These are phyloP conservation scores for Limanda limanda DNA, from an alignment of 2,113 vertebrate genomes.

Conservation along the genomic window DNA sequence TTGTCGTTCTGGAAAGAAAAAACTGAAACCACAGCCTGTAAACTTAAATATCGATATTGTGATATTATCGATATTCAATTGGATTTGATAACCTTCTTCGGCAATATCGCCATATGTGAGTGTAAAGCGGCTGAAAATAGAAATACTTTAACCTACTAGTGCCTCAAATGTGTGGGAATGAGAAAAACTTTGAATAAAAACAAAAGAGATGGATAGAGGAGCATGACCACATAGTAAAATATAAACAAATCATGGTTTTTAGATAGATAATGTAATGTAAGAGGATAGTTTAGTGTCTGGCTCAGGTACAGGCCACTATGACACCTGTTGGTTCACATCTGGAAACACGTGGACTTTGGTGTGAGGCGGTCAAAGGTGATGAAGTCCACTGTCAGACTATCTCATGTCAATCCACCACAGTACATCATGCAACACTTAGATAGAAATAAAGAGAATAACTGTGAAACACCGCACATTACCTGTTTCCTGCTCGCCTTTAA, in stretches of 20 bases:
- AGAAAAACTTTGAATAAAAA: too few relatives aligned
- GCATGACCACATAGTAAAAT: too few relatives aligned
- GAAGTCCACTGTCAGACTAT: not conserved
- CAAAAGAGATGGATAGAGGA: too few relatives aligned
- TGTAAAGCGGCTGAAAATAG: not conserved
- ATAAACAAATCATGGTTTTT: not conserved
- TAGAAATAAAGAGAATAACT: fast-evolving
- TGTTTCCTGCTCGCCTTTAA: slow-evolving; percentile 49
- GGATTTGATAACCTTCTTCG: too few relatives aligned
- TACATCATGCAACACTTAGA: not conserved
- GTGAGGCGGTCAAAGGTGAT: not conserved
- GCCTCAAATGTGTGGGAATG: too few relatives aligned
- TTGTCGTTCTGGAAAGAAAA: too few relatives aligned
- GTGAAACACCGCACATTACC: slow-evolving; percentile 37
- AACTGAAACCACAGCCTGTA: too few relatives aligned
- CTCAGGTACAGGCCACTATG: slow-evolving; percentile 1
- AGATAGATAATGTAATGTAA: too few relatives aligned
- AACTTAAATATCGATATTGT: too few relatives aligned
- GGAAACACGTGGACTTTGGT: slow-evolving; percentile 41
- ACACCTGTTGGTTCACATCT: slow-evolving; percentile 64
- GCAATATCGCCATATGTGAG: too few relatives aligned
- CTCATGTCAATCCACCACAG: not conserved
- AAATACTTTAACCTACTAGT: too few relatives aligned
- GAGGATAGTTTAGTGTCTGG: not conserved
- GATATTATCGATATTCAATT: too few relatives aligned